Evolutionary conservation across 2,888 invertebrate species (phyloP).

Genomic region (Melieria crassipennis): DNA sequence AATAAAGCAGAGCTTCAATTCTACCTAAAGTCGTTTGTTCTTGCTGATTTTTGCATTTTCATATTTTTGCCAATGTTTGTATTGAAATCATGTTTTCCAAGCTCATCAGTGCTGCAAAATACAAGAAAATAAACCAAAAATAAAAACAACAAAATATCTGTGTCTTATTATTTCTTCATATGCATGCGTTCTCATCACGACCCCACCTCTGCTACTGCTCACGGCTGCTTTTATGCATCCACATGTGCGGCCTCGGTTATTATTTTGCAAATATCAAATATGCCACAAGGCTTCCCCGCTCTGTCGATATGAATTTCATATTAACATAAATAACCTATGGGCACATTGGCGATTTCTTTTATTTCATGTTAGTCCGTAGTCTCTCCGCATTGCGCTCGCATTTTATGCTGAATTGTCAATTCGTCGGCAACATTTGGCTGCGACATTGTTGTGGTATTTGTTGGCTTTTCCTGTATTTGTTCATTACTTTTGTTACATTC

Average conservation of each 20-base stretch:
- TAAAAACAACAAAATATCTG: neutral
- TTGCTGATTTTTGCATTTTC: too few species aligned
- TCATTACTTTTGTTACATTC: neutral
- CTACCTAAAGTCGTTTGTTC: too few species aligned
- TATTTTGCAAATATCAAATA: constrained; percentile 7
- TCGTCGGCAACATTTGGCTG: neutral
- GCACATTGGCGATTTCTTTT: neutral
- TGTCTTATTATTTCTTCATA: neutral
- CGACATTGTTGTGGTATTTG: neutral
- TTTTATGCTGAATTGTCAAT: neutral
- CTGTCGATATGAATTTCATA: neutral
- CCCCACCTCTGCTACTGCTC: too few species aligned
- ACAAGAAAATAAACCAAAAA: neutral
- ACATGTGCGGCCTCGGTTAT: neutral
- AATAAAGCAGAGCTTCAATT: too few species aligned
- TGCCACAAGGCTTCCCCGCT: neutral
- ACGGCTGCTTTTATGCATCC: neutral
- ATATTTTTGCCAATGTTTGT: too few species aligned
- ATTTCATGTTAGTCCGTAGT: neutral
- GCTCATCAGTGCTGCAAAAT: neutral
- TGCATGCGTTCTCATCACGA: neutral
- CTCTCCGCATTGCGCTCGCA: neutral
- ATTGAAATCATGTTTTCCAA: too few species aligned
- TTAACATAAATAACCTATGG: constrained; percentile 2
- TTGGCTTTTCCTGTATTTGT: neutral